A percentile compares a stretch with the other conserved stretches of the same genome.
Evolutionary conservation across 2,113 vertebrate genomes (phyloP).

Genomic region (Cygnus atratus): DNA sequence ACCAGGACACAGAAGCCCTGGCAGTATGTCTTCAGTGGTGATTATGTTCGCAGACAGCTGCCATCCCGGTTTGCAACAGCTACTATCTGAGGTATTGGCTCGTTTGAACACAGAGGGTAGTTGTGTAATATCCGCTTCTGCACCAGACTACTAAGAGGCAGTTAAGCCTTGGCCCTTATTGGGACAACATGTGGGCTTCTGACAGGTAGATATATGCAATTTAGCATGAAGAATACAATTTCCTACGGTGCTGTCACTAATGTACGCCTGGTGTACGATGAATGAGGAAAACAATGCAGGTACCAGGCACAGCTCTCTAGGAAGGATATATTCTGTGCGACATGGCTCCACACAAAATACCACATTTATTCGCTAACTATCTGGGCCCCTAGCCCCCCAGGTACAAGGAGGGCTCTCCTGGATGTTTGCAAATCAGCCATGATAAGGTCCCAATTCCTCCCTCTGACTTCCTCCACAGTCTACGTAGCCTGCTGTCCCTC

Average conservation of each 20-base stretch:
- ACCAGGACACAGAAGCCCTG: constrained; percentile 62
- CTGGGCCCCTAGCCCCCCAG: neutral
- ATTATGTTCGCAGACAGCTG: constrained; percentile 59
- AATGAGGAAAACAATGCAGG: constrained; percentile 50
- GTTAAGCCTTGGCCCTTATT: constrained; percentile 51
- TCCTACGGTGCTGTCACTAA: constrained; percentile 32
- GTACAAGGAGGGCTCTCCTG: neutral
- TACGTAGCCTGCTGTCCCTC: neutral
- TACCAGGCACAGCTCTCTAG: neutral
- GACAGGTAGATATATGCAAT: constrained; percentile 55
- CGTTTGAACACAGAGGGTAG: constrained; percentile 46
- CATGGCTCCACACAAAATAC: neutral
- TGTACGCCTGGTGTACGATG: neutral
- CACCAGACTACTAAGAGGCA: constrained; percentile 47
- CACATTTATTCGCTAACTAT: neutral
- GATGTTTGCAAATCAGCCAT: neutral
- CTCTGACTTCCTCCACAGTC: neutral
- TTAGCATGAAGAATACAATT: constrained; percentile 48
- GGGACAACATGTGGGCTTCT: constrained; percentile 51
- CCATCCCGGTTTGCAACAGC: constrained; percentile 60
- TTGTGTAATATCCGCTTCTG: neutral
- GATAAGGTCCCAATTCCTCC: neutral
- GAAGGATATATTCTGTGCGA: neutral
- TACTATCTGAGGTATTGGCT: constrained; percentile 6
- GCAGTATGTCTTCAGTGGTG: constrained; percentile 55